A percentile compares a stretch with the other conserved stretches of the same genome.
Conservation (phyloP, 2,888 invertebrate genomes). For the Masnerella sp. region DNA sequence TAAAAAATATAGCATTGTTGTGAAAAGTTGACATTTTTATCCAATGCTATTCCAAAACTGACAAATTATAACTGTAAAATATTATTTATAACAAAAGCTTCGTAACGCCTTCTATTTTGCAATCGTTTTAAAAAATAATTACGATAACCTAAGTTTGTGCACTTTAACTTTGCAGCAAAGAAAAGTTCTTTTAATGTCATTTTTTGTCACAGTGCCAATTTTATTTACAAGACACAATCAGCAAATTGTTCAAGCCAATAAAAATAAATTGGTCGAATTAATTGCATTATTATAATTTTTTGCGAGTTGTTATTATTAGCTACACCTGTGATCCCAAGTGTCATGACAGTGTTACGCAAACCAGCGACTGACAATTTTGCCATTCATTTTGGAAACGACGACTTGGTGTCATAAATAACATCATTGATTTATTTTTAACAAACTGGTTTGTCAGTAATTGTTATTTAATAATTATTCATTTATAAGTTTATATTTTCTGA, state of each 20-base stretch:
- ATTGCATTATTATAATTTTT: not conserved
- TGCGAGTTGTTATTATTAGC: constrained; percentile 9
- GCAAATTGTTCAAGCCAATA: too few species aligned
- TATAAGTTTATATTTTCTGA: too few species aligned
- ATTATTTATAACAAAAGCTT: not conserved
- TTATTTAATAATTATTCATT: too few species aligned
- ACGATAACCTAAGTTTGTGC: too few species aligned
- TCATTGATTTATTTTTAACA: constrained; percentile 17
- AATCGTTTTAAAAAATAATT: too few species aligned
- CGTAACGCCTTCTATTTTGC: not conserved
- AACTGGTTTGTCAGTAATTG: not conserved
- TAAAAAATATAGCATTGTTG: constrained; percentile 9
- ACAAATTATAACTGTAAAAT: too few species aligned
- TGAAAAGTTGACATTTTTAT: constrained; percentile 15
- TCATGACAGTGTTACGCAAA: constrained; percentile 29
- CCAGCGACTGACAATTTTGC: constrained; percentile 24
- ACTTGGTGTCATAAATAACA: not conserved
- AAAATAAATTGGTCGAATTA: not conserved
- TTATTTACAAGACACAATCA: too few species aligned
- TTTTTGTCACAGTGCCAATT: too few species aligned
- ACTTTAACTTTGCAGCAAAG: too few species aligned
- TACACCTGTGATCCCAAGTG: not conserved
- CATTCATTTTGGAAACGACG: constrained; percentile 26
- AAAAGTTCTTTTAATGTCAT: too few species aligned
- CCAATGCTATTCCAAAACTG: not conserved